Evolutionary conservation across 2,113 vertebrate genomes (phyloP), one percentile per base, ranked within the genome.

Genomic region (Boleophthalmus pectinirostris): DNA sequence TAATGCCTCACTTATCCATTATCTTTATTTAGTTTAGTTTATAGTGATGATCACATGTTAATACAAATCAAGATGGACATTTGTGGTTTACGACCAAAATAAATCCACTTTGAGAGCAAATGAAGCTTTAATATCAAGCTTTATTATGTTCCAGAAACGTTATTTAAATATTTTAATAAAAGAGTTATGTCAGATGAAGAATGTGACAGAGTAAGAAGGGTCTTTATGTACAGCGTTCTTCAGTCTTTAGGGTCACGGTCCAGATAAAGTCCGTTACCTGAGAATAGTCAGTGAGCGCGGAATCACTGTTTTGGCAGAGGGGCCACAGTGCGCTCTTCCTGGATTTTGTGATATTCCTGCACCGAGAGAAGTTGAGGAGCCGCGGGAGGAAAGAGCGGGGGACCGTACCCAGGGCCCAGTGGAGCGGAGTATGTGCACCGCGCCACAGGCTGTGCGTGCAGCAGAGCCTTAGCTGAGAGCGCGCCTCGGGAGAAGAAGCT

Each of bases 341-440:
- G 92, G 60, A 92, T n/a, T 74, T 92, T 92, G 72, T 92, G 93
- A 46, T 92, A 93, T 64, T 93, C 90, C 76, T 92, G 92, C 35
- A 93, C 86, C 73, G 68, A 84, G 80, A 92, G 72, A 63, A 93
- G 72, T 67, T 90, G 92, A 5, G 92, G 90, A 18, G 87, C 83
- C 2, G 88, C 67, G 1, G 90, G 90, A 71, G 90, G 92, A 82
- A 93, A 90, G 56, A 92, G 84, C 20, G 89, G 85, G 21, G 88
- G 84, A 18, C 83, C 70, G 82, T 89, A 93, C 3, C 77, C 45
- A 70, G 86, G 78, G 56, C 73, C 74, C 74, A 93, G 72, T 14
- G 91, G 79, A 16, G 90, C 69, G 66, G 89, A 77, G 77, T 84
- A 90, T 0, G 74, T 16, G 60, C 86, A 88, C 3, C 79, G 85